Percentiles rank a stretch among this genome's conserved stretches.
These are phyloP conservation scores for Drosophila arawakana DNA, from an alignment of 1,140 invertebrate genomes.

Conservation along the genomic window DNA sequence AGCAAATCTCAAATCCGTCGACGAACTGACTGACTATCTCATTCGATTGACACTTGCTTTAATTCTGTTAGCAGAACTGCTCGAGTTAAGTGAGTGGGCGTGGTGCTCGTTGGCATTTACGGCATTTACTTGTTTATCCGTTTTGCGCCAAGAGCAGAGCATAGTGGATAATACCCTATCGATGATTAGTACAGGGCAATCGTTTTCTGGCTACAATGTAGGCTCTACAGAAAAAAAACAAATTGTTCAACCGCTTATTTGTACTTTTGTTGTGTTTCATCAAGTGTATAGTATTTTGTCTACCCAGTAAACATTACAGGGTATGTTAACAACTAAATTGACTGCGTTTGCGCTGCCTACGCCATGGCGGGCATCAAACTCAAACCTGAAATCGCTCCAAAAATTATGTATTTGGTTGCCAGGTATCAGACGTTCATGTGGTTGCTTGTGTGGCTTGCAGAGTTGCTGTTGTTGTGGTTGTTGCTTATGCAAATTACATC, in stretches of 20 bases:
- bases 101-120: conserved; percentile 53
- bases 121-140: conserved; percentile 52
- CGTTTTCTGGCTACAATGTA: too few relatives aligned
- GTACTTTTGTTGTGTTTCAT: too few relatives aligned
- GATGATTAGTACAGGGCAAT: not conserved
- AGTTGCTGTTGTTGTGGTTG: conserved; percentile 45
- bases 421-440: conserved; percentile 56
- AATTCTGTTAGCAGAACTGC: conserved; percentile 14
- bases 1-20: conserved; percentile 38
- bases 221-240: too few relatives aligned
- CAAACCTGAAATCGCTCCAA: conserved; percentile 73
- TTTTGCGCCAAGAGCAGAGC: conserved; percentile 5
- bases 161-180: conserved; percentile 6
- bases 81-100: conserved; percentile 41
- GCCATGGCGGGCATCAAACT: conserved; percentile 61
- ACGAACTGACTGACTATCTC: conserved; percentile 49
- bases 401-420: conserved; percentile 58
- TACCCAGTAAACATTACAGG: not conserved
- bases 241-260: too few relatives aligned
- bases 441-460: conserved; percentile 33
- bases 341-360: conserved; percentile 49
- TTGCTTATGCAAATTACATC: conserved; percentile 79
- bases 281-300: too few relatives aligned
- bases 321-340: conserved; percentile 32
- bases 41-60: conserved; percentile 65